A percentile compares a stretch with the other conserved stretches of the same genome.
phyloP scores from a whole-genome alignment of 2,888 invertebrate genomes.

The Pimpla rufipes region DNA sequence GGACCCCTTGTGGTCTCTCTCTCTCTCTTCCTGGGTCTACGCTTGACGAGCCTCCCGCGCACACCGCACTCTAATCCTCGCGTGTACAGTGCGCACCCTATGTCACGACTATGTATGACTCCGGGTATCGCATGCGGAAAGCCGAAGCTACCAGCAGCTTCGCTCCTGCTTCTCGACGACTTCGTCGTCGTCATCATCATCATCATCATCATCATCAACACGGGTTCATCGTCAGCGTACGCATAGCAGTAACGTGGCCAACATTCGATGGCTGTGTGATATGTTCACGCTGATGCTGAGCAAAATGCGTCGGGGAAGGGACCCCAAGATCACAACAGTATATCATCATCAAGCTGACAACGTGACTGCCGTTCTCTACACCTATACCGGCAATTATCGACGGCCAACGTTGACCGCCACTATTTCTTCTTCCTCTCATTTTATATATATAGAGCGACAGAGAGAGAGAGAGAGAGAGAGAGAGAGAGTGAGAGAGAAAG shows the following conservation, averaged over 20 bases:
- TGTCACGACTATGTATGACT: conserved; percentile 19
- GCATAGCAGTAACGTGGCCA: conserved; percentile 3
- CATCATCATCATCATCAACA: conserved; percentile 20
- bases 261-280: conserved; percentile 23
- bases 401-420: conserved; percentile 59
- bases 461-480: not conserved
- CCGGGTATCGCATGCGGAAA: conserved; percentile 16
- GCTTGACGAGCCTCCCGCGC: conserved; percentile 48
- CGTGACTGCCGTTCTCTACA: conserved; percentile 74
- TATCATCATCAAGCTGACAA: conserved; percentile 84
- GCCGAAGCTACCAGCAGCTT: conserved; percentile 18
- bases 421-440: conserved; percentile 48
- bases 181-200: conserved; percentile 31
- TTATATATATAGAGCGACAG: not conserved
- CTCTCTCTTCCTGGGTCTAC: conserved; percentile 66
- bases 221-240: conserved; percentile 18
- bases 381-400: conserved; percentile 65
- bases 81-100: conserved; percentile 34
- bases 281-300: not conserved
- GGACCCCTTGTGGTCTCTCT: conserved; percentile 66
- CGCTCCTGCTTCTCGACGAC: conserved; percentile 22
- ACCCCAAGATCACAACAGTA: conserved; percentile 82
- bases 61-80: conserved; percentile 44
- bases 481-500: not conserved
- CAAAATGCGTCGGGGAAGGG: conserved; percentile 8